Percentiles rank a stretch among this genome's conserved stretches.
These are phyloP conservation scores for Paedocypris micromegethes DNA, from an alignment of 2,797 vertebrate genomes.

Conservation along the genomic window DNA sequence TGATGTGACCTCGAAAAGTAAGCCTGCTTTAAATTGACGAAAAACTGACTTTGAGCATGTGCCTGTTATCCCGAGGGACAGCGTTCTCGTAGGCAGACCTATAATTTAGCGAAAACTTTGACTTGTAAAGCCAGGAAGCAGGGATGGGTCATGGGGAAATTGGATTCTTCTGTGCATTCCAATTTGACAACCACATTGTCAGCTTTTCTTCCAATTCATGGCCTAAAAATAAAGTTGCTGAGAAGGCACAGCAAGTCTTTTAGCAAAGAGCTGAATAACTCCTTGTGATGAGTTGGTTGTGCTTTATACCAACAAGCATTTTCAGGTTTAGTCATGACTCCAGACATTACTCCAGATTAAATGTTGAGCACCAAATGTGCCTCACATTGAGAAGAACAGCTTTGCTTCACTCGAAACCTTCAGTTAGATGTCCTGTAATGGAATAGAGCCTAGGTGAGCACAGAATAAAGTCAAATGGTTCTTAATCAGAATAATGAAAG, in stretches of 20 bases:
- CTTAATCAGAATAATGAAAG: conserved; percentile 60
- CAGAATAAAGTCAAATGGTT: conserved; percentile 59
- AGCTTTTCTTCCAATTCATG: conserved; percentile 15
- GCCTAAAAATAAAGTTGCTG: conserved; percentile 8
- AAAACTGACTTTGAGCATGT: not conserved
- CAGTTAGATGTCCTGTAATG: conserved; percentile 44
- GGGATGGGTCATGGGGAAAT: not conserved
- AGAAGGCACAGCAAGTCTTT: conserved; percentile 4
- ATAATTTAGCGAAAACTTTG: conserved; percentile 12
- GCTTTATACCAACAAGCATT: conserved; percentile 52
- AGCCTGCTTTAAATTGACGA: not conserved
- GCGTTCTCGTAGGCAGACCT: conserved; percentile 16
- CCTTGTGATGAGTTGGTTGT: conserved; percentile 28
- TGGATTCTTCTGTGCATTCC: not conserved
- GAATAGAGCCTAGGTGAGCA: conserved; percentile 58
- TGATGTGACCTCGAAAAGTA: not conserved
- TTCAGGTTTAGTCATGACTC: conserved; percentile 54
- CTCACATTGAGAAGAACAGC: conserved; percentile 52
- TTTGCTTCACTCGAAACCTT: conserved; percentile 53
- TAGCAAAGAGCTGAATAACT: conserved; percentile 14
- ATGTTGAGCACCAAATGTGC: conserved; percentile 56
- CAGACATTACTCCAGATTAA: conserved; percentile 66
- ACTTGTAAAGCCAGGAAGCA: conserved; percentile 1
- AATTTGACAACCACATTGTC: conserved; percentile 11
- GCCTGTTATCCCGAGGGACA: conserved; percentile 1